Percentiles rank a stretch among this genome's conserved stretches.
These are phyloP conservation scores for Rhinogobio ventralis DNA, from an alignment of 2,797 vertebrate species.

Conservation along the genomic window DNA sequence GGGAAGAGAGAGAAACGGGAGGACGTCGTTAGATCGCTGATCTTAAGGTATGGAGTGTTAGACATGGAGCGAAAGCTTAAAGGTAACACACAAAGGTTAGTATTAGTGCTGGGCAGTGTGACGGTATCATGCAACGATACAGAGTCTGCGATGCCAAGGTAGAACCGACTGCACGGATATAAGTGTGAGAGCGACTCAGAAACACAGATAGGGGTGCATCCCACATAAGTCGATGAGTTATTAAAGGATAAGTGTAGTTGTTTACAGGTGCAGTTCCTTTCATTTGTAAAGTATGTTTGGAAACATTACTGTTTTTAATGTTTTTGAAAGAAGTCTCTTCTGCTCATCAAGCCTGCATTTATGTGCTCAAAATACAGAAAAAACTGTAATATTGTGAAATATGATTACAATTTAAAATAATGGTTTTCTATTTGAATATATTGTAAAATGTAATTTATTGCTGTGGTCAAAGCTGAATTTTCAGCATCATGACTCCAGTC, in stretches of 20 bases:
- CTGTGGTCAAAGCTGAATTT: too few species aligned
- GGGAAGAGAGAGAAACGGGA: conserved; percentile 44
- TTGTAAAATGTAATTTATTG: too few species aligned
- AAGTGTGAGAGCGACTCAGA: background rate
- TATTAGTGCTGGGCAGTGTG: background rate
- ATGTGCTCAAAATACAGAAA: too few species aligned
- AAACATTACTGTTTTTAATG: too few species aligned
- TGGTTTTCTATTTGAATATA: too few species aligned
- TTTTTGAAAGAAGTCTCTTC: too few species aligned
- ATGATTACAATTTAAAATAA: too few species aligned
- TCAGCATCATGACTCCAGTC: too few species aligned
- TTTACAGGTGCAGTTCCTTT: background rate
- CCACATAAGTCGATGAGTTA: background rate
- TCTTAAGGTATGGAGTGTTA: conserved; percentile 37
- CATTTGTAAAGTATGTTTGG: too few species aligned
- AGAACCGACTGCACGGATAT: background rate
- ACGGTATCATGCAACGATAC: background rate
- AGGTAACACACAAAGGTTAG: conserved; percentile 5
- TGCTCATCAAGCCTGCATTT: too few species aligned
- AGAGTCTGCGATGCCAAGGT: background rate
- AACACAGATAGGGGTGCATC: background rate
- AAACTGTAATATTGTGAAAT: too few species aligned
- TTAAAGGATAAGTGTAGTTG: background rate
- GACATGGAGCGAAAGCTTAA: background rate
- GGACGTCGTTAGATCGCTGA: conserved; percentile 46